A percentile compares a stretch with the other conserved stretches of the same genome.
These are phyloP conservation scores for Epinephelus lanceolatus DNA, from an alignment of 2,113 vertebrate genomes.

Conservation along the genomic window DNA sequence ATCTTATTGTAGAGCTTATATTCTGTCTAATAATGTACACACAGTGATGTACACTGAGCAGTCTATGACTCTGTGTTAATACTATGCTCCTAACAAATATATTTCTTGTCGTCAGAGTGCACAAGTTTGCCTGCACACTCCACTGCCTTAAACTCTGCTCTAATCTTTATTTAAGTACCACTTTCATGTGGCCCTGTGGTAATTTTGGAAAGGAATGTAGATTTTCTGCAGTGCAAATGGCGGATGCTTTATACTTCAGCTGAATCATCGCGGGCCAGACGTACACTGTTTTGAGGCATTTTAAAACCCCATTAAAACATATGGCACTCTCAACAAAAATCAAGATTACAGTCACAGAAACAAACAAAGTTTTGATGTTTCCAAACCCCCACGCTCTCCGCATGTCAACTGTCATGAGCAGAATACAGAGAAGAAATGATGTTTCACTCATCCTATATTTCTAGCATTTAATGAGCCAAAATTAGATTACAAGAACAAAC, in stretches of 20 bases:
- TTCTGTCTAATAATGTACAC: not conserved
- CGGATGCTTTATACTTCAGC: slow-evolving; percentile 14
- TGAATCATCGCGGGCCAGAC: slow-evolving; percentile 13
- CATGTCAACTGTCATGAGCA: slow-evolving; percentile 21
- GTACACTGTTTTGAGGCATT: slow-evolving; percentile 2
- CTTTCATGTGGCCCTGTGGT: slow-evolving; percentile 24
- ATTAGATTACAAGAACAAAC: slow-evolving; percentile 62
- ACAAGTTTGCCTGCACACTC: slow-evolving; percentile 15
- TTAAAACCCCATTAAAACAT: slow-evolving; percentile 18
- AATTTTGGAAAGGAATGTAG: slow-evolving; percentile 31
- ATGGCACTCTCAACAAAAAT: slow-evolving; percentile 16
- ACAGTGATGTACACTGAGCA: not conserved
- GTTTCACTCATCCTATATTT: slow-evolving; percentile 47
- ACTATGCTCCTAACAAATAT: not conserved
- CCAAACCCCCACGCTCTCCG: not conserved
- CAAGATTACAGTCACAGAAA: slow-evolving; percentile 9
- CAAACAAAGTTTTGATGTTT: slow-evolving; percentile 1
- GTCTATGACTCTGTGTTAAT: not conserved
- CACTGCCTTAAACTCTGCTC: slow-evolving; percentile 11
- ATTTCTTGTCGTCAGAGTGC: slow-evolving; percentile 12
- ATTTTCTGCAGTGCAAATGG: slow-evolving; percentile 27
- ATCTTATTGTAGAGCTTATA: slow-evolving; percentile 10
- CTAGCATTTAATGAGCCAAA: slow-evolving; percentile 60
- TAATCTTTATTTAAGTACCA: slow-evolving; percentile 51
- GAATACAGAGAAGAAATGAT: slow-evolving; percentile 16